Base-by-base conservation (phyloP, 2,113 vertebrate genomes). In the Ovibos moschatus region DNA sequence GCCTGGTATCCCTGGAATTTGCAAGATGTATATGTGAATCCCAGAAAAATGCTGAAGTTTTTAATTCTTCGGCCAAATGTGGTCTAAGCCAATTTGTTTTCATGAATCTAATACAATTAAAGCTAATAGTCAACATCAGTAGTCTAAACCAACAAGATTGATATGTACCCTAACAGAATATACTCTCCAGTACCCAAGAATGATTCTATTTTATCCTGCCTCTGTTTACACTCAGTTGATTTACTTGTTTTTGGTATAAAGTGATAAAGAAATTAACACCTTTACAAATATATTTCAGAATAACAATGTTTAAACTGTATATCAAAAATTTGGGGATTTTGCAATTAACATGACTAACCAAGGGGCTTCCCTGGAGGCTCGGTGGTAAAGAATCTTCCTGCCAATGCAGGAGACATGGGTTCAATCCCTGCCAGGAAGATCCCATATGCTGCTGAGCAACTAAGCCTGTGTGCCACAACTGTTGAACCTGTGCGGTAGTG, bases 51-150 rank as follows among this genome's bases (percentile, higher is more conserved):
- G 45, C n/a, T 90, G 53, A 87, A 88, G 71, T 83, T n/a, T 92
- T 94, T 88, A 94, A 91, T 76, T 89, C 79, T 93, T 71, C 78
- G 50, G 45, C 5, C 51, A 92, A 81, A 79, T 92, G 53, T 86
- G 6, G 13, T 74, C 88, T 81, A 60, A 87, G 57, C n/a, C 43
- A 45, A 5, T 89, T 95, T 96, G 33, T 96, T 96, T 96, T 87
- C 28, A 78, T 81, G 5, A 95, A 51, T 81, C 33, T 55, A 58
- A 33, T 57, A 78, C 33, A 9, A 82, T 85, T 43, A 64, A 95
- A 97, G 30, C 51, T 88, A 76, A 91, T 71, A 87, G 51, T 95
- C 33, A 89, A 33, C 21, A n/a, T 92, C 47, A 97, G 23, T 55
- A 9, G 78, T 89, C 12, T 30, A 89, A 92, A 92, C 43, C 30